Percentiles rank a stretch among this genome's conserved stretches.
Conservation (phyloP, 2,113 vertebrate species). For the Formicarius rufipectus region DNA sequence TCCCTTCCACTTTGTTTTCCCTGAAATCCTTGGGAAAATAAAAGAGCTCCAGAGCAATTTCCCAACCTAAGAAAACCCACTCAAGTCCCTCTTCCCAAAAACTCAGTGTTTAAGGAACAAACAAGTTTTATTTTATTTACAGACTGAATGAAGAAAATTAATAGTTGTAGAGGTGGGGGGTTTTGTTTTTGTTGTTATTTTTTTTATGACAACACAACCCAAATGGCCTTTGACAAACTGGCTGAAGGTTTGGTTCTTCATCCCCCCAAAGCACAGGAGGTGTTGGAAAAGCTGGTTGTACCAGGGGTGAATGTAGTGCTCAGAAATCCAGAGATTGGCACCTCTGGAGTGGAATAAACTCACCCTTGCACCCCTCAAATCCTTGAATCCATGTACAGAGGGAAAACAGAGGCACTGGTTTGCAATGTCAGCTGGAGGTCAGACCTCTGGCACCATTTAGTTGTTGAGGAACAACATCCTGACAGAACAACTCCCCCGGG, state of each 20-base stretch:
- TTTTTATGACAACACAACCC: background rate
- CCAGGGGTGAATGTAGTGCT: background rate
- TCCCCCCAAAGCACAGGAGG: background rate
- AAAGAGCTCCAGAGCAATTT: background rate
- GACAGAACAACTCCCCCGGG: background rate
- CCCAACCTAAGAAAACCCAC: background rate
- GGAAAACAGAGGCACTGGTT: background rate
- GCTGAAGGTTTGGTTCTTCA: background rate
- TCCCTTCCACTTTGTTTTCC: background rate
- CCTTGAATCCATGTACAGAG: background rate
- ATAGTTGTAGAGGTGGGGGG: background rate
- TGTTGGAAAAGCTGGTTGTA: background rate
- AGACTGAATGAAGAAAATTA: background rate
- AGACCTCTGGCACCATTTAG: background rate
- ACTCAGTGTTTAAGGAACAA: background rate
- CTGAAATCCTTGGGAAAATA: background rate
- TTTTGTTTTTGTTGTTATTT: background rate
- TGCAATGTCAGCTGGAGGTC: background rate
- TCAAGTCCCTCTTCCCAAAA: background rate
- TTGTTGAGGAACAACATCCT: background rate
- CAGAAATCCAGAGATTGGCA: background rate
- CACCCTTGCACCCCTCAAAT: background rate
- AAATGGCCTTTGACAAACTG: background rate
- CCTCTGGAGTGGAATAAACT: background rate
- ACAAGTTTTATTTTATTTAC: constrained; percentile 38